Conservation (phyloP, 2,888 invertebrate species). For the Hirtodrosophila confusa region DNA sequence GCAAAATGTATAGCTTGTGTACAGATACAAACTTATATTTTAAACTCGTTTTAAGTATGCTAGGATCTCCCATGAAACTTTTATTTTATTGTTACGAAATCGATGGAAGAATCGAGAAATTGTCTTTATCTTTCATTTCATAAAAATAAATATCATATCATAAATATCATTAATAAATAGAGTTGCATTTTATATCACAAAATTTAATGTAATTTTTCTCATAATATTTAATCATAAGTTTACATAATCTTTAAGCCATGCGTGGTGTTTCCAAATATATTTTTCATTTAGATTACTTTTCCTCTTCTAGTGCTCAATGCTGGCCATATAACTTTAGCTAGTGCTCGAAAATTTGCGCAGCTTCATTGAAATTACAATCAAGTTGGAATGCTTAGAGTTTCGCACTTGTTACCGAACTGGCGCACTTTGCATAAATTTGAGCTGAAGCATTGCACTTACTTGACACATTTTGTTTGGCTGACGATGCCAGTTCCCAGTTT, state of each 20-base stretch:
- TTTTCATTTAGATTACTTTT: background rate
- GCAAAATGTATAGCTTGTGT: too few relatives aligned
- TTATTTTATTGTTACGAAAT: too few relatives aligned
- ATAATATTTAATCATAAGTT: background rate
- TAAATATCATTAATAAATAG: too few relatives aligned
- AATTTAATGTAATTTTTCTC: background rate
- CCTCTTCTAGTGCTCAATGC: constrained; percentile 13
- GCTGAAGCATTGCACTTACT: constrained; percentile 72
- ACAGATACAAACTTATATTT: too few relatives aligned
- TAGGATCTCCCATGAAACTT: too few relatives aligned
- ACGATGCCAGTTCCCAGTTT: constrained; percentile 28
- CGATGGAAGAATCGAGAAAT: too few relatives aligned
- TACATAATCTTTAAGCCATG: background rate
- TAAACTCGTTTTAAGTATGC: too few relatives aligned
- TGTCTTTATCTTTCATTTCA: too few relatives aligned
- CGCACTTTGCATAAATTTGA: constrained; percentile 72
- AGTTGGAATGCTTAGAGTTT: constrained; percentile 29
- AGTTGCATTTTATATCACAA: background rate
- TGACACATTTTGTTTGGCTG: constrained; percentile 71
- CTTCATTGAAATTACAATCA: constrained; percentile 57
- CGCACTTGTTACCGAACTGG: constrained; percentile 39
- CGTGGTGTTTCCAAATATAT: background rate
- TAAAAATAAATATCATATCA: too few relatives aligned
- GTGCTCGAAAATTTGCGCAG: constrained; percentile 35
- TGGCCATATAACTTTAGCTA: constrained; percentile 36